phyloP scores from a whole-genome alignment of 2,113 vertebrate species.

The Elanus axillaris region DNA sequence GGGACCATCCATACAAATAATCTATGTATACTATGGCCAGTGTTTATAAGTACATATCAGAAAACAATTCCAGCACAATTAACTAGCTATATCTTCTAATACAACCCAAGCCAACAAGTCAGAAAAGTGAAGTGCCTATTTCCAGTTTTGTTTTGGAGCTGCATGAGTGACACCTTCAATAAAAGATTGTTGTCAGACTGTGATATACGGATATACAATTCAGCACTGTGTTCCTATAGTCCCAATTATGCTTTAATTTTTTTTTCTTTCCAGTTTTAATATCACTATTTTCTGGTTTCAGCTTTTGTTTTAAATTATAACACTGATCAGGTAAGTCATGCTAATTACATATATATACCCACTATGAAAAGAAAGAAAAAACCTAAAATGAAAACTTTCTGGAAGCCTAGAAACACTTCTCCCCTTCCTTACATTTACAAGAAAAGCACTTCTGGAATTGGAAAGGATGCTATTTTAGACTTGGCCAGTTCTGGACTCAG shows the following conservation, averaged over 20 bases:
- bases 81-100: background rate
- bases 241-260: background rate
- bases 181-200: background rate
- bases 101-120: background rate
- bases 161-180: background rate
- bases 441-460: background rate
- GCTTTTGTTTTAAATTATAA: background rate
- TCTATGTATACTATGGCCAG: background rate
- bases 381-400: background rate
- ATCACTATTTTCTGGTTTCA: background rate
- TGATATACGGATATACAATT: background rate
- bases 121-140: background rate
- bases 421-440: background rate
- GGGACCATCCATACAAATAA: background rate
- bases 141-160: background rate
- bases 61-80: background rate
- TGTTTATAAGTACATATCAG: background rate
- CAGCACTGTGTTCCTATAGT: background rate
- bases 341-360: fast-evolving
- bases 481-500: background rate
- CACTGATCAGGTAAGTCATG: background rate
- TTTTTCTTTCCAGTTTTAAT: background rate
- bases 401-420: background rate
- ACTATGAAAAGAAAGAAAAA: background rate
- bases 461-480: background rate